Base-by-base conservation (phyloP, 2,113 vertebrate species). In the Corythaeola cristata region DNA sequence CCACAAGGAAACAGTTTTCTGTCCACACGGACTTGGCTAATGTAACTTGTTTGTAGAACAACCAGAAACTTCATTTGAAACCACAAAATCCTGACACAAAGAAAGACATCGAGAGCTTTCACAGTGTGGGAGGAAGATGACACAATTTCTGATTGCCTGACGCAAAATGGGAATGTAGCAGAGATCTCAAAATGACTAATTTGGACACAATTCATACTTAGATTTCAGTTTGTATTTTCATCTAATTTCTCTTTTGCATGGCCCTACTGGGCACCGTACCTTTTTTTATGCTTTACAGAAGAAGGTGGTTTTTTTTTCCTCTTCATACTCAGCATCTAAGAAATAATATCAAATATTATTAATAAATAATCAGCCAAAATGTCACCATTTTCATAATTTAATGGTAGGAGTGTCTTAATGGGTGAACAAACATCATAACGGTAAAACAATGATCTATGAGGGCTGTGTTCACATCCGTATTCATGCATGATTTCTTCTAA, bases 41-140 rank as follows among this genome's bases (percentile, higher is more conserved):
- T 50, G 32, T 49, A 76, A 50, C 23, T 69, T 41, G 13, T 62
- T 96, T 92, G 53, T 62, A 58, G 63, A 91, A 75, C 72, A 94
- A 95, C 66, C 69, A 93, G 88, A 91, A 82, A 92, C 26, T 92
- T 89, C 41, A 78, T 84, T 68, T 85, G 52, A 89, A 97, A 91
- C 94, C 95, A 92, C 94, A 88, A 80, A 68, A 96, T 92, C 55
- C 55, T 88, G 71, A 93, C 69, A 93, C 50, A 87, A 90, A 85
- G 82, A 82, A 68, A 88, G 69, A 67, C 63, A 87, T 55, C 2
- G 0, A 84, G 64, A 87, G 69, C 55, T 96, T 94, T 92, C 76
- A 89, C 56, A 91, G 53, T 63, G 85, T 89, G 80, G 85, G 83
- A 90, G 89, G 66, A 83, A 17, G 79, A 88, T 92, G 89, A 94